These are phyloP conservation scores for Exocentrus adspersus DNA, from an alignment of 2,888 invertebrate genomes.

Conservation along the genomic window DNA sequence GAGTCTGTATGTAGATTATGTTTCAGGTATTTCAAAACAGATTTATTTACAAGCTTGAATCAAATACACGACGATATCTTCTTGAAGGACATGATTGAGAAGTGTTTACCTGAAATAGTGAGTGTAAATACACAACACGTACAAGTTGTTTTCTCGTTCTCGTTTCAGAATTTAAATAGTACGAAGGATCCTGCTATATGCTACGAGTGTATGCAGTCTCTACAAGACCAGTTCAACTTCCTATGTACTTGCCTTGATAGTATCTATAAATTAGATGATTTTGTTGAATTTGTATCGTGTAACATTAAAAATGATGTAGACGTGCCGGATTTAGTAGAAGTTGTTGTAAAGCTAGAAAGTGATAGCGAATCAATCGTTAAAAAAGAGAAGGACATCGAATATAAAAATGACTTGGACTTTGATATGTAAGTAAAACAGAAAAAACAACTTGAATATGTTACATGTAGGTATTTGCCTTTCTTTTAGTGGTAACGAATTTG, in stretches of 20 bases:
- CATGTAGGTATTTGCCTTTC: too few relatives aligned
- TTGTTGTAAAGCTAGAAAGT: not conserved
- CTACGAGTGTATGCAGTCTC: slow-evolving; percentile 1
- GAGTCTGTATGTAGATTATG: slow-evolving; percentile 25
- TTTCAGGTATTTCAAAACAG: slow-evolving; percentile 6
- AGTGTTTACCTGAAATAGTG: slow-evolving; percentile 27
- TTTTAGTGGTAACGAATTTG: too few relatives aligned
- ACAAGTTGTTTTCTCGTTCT: not conserved
- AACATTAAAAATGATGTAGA: not conserved
- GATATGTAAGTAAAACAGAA: too few relatives aligned
- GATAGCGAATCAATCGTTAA: too few relatives aligned
- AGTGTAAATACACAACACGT: not conserved
- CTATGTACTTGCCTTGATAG: slow-evolving; percentile 7
- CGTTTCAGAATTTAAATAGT: slow-evolving; percentile 6
- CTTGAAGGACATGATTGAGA: slow-evolving; percentile 17
- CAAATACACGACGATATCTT: slow-evolving; percentile 10
- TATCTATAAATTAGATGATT: slow-evolving; percentile 9
- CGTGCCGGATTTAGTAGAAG: not conserved
- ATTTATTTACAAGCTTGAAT: not conserved
- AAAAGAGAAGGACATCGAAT: too few relatives aligned
- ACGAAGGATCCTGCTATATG: slow-evolving; percentile 1
- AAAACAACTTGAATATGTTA: too few relatives aligned
- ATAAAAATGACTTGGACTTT: too few relatives aligned
- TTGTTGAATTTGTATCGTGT: not conserved
- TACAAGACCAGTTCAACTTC: slow-evolving; percentile 24